Conservation (phyloP, 2,797 vertebrate genomes). For the Telmatherina bonti region DNA sequence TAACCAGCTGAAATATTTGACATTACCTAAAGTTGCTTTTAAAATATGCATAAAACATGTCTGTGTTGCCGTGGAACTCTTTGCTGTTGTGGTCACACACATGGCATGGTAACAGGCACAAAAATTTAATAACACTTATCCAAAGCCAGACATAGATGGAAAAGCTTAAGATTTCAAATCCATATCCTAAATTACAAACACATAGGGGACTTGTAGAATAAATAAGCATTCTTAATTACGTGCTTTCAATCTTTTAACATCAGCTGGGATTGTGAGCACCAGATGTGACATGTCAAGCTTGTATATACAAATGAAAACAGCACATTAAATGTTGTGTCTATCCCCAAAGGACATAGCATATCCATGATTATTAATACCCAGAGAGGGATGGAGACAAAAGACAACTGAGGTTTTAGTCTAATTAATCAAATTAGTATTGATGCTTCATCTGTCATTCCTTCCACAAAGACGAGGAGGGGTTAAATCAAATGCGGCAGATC, state of each 20-base stretch:
- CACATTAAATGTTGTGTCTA: conserved; percentile 28
- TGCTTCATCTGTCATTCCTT: conserved; percentile 49
- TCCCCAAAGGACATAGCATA: conserved; percentile 52
- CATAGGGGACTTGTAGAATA: conserved; percentile 15
- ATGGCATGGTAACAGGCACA: conserved; percentile 17
- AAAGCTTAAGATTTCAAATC: conserved; percentile 7
- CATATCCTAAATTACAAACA: conserved; percentile 12
- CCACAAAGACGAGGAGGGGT: conserved; percentile 27
- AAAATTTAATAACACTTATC: conserved; percentile 29
- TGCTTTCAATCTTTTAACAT: conserved; percentile 45
- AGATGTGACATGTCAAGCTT: conserved; percentile 55
- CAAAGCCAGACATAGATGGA: conserved; percentile 13
- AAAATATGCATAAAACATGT: conserved; percentile 1
- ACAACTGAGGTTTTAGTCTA: conserved; percentile 37
- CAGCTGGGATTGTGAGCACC: conserved; percentile 22
- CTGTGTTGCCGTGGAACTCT: not conserved
- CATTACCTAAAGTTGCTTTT: not conserved
- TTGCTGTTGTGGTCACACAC: not conserved
- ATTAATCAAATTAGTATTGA: conserved; percentile 69
- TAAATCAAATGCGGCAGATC: conserved; percentile 52
- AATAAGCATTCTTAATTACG: conserved; percentile 28
- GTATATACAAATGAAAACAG: conserved; percentile 46
- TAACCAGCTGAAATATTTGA: not conserved
- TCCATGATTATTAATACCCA: conserved; percentile 36
- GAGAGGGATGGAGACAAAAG: conserved; percentile 12